phyloP scores from a whole-genome alignment of 2,888 invertebrate species.

The Stenolophus ochropezus region DNA sequence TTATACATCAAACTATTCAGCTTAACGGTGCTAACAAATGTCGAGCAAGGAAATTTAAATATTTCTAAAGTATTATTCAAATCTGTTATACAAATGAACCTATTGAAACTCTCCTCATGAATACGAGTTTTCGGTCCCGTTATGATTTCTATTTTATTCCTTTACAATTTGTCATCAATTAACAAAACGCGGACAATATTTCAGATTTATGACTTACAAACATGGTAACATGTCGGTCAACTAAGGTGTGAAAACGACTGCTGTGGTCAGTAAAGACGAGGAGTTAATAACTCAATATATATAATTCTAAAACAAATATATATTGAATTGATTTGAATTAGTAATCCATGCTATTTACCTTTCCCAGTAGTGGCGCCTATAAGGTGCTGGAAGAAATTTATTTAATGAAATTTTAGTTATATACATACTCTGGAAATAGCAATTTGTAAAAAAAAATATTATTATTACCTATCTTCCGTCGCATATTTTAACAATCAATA shows the following conservation, averaged over 20 bases:
- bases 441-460: too few relatives aligned
- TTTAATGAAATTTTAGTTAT: too few relatives aligned
- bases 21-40: slow-evolving; percentile 25
- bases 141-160: slow-evolving; percentile 30
- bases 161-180: slow-evolving; percentile 34
- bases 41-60: background rate
- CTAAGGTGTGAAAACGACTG: slow-evolving; percentile 15
- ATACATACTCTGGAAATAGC: too few relatives aligned
- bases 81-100: slow-evolving; percentile 28
- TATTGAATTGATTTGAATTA: too few relatives aligned
- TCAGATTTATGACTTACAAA: slow-evolving; percentile 26
- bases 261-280: too few relatives aligned
- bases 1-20: slow-evolving; percentile 6
- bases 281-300: too few relatives aligned
- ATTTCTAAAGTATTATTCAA: slow-evolving; percentile 32
- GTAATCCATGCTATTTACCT: too few relatives aligned
- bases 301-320: too few relatives aligned
- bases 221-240: slow-evolving; percentile 18
- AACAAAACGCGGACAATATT: slow-evolving; percentile 28
- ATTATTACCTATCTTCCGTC: too few relatives aligned
- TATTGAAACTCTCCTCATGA: slow-evolving; percentile 28
- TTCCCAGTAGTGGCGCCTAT: too few relatives aligned
- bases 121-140: slow-evolving; percentile 14
- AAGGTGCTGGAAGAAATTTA: too few relatives aligned
- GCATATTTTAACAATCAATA: too few relatives aligned